phyloP scores from a whole-genome alignment of 2,797 vertebrate genomes.

The Lepidocolaptes lacrymiger region DNA sequence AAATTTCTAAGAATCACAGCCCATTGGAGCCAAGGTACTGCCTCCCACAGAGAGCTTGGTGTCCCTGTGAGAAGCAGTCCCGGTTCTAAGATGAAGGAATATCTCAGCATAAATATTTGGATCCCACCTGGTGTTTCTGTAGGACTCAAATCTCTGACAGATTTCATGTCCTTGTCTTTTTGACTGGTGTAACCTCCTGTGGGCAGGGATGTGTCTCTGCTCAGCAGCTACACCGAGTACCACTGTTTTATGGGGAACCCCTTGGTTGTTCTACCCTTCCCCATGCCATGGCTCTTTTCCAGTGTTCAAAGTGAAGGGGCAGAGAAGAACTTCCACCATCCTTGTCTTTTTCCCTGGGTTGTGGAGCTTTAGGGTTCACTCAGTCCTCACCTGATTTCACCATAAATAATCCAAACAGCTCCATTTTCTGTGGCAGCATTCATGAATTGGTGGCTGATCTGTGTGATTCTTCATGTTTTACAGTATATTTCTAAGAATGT shows the following conservation, averaged over 20 bases:
- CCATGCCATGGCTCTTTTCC: fast-evolving
- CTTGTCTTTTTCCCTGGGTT: background rate
- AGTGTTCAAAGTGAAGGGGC: background rate
- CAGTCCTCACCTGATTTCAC: background rate
- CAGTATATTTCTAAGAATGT: constrained; percentile 97
- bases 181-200: background rate
- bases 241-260: background rate
- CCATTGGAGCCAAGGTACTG: background rate
- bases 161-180: background rate
- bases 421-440: background rate
- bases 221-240: background rate
- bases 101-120: background rate
- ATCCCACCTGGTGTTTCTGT: background rate
- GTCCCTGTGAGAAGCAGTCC: background rate
- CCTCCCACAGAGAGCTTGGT: background rate
- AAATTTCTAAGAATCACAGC: background rate
- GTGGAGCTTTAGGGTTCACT: fast-evolving
- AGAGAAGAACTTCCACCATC: background rate
- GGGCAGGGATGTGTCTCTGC: background rate
- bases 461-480: constrained; percentile 36
- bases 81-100: background rate
- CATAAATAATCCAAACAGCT: background rate
- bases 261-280: background rate
- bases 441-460: background rate
- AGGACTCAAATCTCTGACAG: background rate